Evolutionary conservation across 2,797 vertebrate species (phyloP), one percentile per base, ranked within the genome.

Genomic region (Muscicapa comitata): DNA sequence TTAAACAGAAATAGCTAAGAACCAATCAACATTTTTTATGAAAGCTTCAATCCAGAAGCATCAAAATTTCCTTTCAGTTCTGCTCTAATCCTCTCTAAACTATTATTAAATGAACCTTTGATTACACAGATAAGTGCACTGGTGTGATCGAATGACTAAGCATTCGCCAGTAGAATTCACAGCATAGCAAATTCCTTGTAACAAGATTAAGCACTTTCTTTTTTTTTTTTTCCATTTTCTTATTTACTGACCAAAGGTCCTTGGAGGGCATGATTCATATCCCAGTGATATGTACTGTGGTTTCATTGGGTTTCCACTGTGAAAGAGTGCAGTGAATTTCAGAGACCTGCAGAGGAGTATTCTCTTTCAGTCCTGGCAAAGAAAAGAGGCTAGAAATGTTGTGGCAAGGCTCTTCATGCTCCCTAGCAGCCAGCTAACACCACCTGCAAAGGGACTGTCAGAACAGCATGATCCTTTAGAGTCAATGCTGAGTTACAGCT

Each of bases 101-200:
- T 93, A 29, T 89, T 94, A 62, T 59, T 93, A 95, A 90, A 88
- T 87, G 50, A 85, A 74, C 76, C 14, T 53, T 43, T 93, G 84
- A 93, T 53, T 84, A 67, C 58, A 72, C 57, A 89, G 84, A 65
- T 78, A 93, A 93, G 45, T 75, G 80, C 71, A 37, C 6, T 61
- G 72, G 23, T 78, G 63, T 48, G 78, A 77, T 67, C 1, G 0
- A 82, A 89, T 58, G 57, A 71, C 74, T 68, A 57, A 94, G 55
- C 74, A 71, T 70, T 78, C 93, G 43, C 67, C 55, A 59, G 58
- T 20, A 62, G 55, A 79, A 76, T 13, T 71, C 51, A 45, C 17
- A 86, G 59, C 29, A 54, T 5, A 62, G 40, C n/a, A 18, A 83
- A 81, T 55, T 75, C 48, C n/a, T 73, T 35, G 16, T 71, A 67